Conservation (phyloP, 1,140 invertebrate species). For the Pararge aegeria region DNA sequence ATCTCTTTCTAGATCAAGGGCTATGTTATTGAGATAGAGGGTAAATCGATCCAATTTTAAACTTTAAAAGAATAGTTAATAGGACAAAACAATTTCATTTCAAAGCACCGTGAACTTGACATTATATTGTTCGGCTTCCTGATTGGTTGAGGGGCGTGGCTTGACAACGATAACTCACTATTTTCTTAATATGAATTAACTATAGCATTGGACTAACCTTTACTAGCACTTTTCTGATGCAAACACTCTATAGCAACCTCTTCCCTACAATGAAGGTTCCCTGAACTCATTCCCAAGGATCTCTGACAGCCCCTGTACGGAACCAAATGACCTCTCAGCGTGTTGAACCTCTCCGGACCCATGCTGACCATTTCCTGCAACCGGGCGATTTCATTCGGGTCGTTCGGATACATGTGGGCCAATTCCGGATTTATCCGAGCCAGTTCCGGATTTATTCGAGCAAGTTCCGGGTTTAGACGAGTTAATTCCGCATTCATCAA, state of each 20-base stretch:
- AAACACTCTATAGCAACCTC: conserved; percentile 56
- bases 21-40: no score
- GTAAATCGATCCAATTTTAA: no score
- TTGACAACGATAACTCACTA: background rate
- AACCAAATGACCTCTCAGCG: conserved; percentile 61
- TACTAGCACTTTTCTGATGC: conserved; percentile 61
- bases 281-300: conserved; percentile 50
- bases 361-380: conserved; percentile 49
- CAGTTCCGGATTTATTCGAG: conserved; percentile 43
- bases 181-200: background rate
- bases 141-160: no score
- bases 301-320: conserved; percentile 59
- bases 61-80: no score
- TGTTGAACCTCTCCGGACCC: conserved; percentile 57
- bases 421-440: conserved; percentile 36
- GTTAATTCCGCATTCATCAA: conserved; percentile 46
- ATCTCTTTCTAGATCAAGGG: no score
- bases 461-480: conserved; percentile 40
- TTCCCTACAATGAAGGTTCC: conserved; percentile 59
- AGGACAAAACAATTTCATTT: no score
- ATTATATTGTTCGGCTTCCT: no score
- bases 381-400: conserved; percentile 44
- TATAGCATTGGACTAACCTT: conserved; percentile 38
- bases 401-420: conserved; percentile 47
- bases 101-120: no score